Base-by-base conservation (phyloP, 2,797 vertebrate genomes). In the Tiaroga cobitis region DNA sequence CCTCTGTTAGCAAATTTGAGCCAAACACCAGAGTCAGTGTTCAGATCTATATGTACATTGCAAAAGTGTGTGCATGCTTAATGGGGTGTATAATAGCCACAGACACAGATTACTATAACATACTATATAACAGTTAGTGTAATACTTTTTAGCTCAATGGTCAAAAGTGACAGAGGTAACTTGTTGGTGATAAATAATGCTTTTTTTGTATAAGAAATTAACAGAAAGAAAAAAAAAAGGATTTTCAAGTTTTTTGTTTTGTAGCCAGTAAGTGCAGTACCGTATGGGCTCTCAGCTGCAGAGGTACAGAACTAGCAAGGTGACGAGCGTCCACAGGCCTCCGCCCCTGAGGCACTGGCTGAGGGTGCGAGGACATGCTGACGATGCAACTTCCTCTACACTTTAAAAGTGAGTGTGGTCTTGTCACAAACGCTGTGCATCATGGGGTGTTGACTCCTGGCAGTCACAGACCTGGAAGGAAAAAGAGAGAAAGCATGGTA, bases 301-400 rank as follows among this genome's bases (percentile, higher is more conserved):
- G 90, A 0, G 95, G 94, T 76, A 95, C 87, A 68, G 95, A 91
- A 91, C 91, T 95, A 75, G 93, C 91, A 88, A 95, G 93, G 89
- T 95, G 95, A 90, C 95, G 91, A 39, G 94, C 81, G 79, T 96
- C 95, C 90, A 95, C 88, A 49, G 92, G 86, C 93, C 95, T 94
- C 89, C 95, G 93, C 91, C 92, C 91, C 65, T 92, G 93, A 75
- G 94, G 92, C 91, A 95, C 89, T 19, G 95, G 90, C 90, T 95
- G 95, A 85, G 94, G 90, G 88, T 95, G 94, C 78, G 95, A 94
- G 90, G 95, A 95, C 95, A 96, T 96, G 91, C 86, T 94, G 94
- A 92, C 90, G 90, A 91, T 88, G 91, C 93, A 89, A 93, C 93
- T 96, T 95, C 94, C 94, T 95, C 93, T 95, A 96, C 86, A 93